A percentile compares a stretch with the other conserved stretches of the same genome.
Conservation (phyloP, 2,888 invertebrate species). For the Drosophila nr. perissopoda region DNA sequence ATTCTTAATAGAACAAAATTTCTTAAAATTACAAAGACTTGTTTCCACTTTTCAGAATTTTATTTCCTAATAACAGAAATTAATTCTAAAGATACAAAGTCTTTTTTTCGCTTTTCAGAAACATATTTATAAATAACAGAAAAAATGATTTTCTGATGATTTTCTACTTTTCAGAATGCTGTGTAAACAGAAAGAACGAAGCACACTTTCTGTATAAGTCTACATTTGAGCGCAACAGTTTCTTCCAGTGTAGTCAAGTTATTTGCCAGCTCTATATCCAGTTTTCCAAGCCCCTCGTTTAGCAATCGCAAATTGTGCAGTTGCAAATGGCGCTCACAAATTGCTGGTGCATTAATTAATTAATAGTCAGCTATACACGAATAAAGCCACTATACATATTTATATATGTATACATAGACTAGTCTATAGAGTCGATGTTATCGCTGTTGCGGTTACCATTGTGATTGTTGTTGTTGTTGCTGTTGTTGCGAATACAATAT, state of each 20-base stretch:
- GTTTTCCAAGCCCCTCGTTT: slow-evolving; percentile 21
- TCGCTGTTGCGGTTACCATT: slow-evolving; percentile 28
- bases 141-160: too few relatives aligned
- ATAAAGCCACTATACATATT: slow-evolving; percentile 8
- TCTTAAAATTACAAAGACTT: too few relatives aligned
- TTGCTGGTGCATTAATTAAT: slow-evolving; percentile 67
- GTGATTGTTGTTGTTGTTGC: slow-evolving; percentile 9
- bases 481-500: slow-evolving; percentile 43
- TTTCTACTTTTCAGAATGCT: not conserved
- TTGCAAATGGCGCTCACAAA: slow-evolving; percentile 44
- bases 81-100: too few relatives aligned
- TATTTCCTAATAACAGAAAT: too few relatives aligned
- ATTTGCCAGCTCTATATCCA: slow-evolving; percentile 16
- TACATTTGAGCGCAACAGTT: not conserved
- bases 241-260: not conserved
- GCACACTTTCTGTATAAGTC: not conserved
- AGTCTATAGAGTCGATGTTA: slow-evolving; percentile 4
- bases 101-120: too few relatives aligned
- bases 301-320: slow-evolving; percentile 14
- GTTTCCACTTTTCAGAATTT: too few relatives aligned
- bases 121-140: too few relatives aligned
- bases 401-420: not conserved
- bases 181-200: not conserved
- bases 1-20: too few relatives aligned
- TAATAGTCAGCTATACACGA: slow-evolving; percentile 50